Evolutionary conservation across 2,888 invertebrate species (phyloP), one percentile per base, ranked within the genome.

Genomic region (Caenorhabditis macrosperma): DNA sequence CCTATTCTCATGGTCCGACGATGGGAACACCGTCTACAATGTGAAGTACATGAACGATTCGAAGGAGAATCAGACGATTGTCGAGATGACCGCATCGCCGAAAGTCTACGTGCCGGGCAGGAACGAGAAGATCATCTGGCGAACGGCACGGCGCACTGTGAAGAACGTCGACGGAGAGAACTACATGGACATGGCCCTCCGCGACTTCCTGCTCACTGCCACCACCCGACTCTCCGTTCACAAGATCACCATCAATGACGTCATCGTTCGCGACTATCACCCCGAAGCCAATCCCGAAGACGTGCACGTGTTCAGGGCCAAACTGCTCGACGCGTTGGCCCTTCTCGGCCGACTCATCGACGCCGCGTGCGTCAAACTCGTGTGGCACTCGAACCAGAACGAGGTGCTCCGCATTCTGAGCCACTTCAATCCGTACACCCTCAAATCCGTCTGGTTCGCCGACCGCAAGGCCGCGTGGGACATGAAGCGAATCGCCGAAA

Each of bases 21-120:
- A 26, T 0, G 41, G 24, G 15, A 12, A 46, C 10, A 72, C 71
- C 0, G 24, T 72, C 12, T 26, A 17, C 12, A 17, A 50, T 0
- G 35, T 72, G 9, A 72, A 55, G 55, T 72, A 60, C 30, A 44
- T 20, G 35, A 71, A 71, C 33, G 46, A 63, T 26, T n/a, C 30
- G 1, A 48, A 55, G 15, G 44, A 54, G 44, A 7, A 54, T n/a
- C 52, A 55, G 20, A 10, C 35, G 35, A 35, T 28, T 26, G 28
- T 72, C 6, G 71, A 72, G 17, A 52, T 52, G 15, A 46, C 12
- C 0, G 48, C 12, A 0, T 30, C 63, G 0, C 71, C 71, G 52
- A 6, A 5, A 0, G 15, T 63, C 33, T 72, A 48, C 46, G 2
- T 46, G 0, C 71, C 71, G 1, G 46, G 46, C 4, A 72, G 63